These are phyloP conservation scores for Chrysodeixis includens DNA, from an alignment of 2,888 invertebrate species.

Conservation along the genomic window DNA sequence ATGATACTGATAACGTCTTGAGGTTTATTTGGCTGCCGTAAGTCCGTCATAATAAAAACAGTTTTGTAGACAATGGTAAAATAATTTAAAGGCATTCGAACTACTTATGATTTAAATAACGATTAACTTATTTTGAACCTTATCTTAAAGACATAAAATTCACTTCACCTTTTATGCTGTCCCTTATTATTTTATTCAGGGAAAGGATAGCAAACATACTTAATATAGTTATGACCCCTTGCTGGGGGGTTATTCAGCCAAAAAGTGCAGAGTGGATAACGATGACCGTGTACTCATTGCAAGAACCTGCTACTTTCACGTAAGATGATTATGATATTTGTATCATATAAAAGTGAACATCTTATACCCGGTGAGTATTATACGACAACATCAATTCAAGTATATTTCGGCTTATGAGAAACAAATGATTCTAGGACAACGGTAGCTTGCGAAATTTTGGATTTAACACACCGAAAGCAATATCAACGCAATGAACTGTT, in stretches of 20 bases:
- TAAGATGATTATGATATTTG: conserved; percentile 61
- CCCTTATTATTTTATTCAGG: conserved; percentile 54
- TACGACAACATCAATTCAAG: too few relatives aligned
- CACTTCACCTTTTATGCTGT: background rate
- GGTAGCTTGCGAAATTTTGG: conserved; percentile 82
- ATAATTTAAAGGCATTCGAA: too few relatives aligned
- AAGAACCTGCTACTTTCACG: conserved; percentile 85
- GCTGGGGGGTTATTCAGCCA: conserved; percentile 84
- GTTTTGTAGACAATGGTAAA: too few relatives aligned
- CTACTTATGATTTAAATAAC: too few relatives aligned
- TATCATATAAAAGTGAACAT: background rate
- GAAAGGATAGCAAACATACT: conserved; percentile 83
- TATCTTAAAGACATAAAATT: too few relatives aligned
- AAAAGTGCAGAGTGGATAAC: conserved; percentile 82
- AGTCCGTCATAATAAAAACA: conserved; percentile 56
- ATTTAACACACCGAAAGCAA: conserved; percentile 77
- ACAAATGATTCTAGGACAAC: conserved; percentile 69
- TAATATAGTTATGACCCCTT: conserved; percentile 85
- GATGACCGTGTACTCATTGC: conserved; percentile 83
- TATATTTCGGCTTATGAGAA: too few relatives aligned
- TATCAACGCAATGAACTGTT: conserved; percentile 81
- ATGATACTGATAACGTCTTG: conserved; percentile 80
- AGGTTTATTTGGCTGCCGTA: conserved; percentile 87
- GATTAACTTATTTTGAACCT: too few relatives aligned
- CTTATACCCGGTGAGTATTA: too few relatives aligned